Conservation (phyloP, 2,888 invertebrate species). For the Melanotus villosus region DNA sequence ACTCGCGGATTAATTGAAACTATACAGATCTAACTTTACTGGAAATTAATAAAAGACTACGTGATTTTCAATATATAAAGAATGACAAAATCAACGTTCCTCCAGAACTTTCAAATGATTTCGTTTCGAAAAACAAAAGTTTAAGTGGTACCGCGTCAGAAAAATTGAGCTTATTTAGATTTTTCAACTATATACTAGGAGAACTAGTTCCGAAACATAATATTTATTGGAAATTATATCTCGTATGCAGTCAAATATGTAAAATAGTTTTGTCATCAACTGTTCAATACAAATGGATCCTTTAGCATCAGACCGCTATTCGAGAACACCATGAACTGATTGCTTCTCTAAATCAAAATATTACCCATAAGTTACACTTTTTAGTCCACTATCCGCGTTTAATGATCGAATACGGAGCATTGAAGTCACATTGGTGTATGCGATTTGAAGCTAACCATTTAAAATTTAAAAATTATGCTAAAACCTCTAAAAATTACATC, state of each 20-base stretch:
- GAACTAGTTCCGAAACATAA: not conserved
- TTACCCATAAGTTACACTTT: not conserved
- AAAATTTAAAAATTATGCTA: not conserved
- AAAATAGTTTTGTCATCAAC: not conserved
- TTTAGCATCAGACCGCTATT: not conserved
- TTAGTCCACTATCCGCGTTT: not conserved
- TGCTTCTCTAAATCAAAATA: not conserved
- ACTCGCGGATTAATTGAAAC: not conserved
- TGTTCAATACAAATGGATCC: not conserved
- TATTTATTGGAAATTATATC: conserved; percentile 1
- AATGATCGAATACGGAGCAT: not conserved
- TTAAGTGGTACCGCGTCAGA: not conserved
- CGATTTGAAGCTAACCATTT: not conserved
- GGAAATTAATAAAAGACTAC: not conserved
- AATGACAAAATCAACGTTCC: not conserved
- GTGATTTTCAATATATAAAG: not conserved
- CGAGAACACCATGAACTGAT: not conserved
- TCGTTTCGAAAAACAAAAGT: not conserved
- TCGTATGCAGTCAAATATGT: not conserved
- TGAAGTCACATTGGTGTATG: not conserved
- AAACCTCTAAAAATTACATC: not conserved
- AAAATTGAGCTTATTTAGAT: not conserved
- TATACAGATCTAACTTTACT: not conserved
- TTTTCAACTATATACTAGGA: not conserved
- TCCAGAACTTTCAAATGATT: not conserved